Evolutionary conservation across 2,888 invertebrate species (phyloP), one percentile per base, ranked within the genome.

Genomic region (Oxystoma pomonae): DNA sequence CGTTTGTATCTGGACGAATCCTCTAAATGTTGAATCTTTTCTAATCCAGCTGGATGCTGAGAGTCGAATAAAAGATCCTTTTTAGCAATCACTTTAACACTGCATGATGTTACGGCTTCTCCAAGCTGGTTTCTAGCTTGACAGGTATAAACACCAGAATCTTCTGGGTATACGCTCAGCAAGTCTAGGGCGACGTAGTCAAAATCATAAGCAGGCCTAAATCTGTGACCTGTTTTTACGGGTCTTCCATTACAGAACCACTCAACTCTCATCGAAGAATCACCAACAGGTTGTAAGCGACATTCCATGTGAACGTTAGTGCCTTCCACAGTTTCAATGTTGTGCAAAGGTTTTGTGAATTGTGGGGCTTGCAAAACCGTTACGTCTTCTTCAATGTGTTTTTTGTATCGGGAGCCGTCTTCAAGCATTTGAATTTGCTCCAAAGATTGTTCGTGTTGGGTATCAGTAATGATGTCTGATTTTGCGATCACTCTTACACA

Each of bases 221-320:
- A 98, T 69, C 98, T 87, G 76, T 96, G 90, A 69, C 97, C 97
- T 55, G 92, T 92, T 77, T 92, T 93, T 1, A 98, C 88, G 0
- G 97, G 94, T 69, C 89, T 86, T 18, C 96, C 98, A 78, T 99
- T 96, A 64, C 94, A 94, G 78, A 94, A 93, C 99, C 99, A 99
- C 69, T 95, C 96, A 60, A 96, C 91, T 77, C 87, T 89, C 94
- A 96, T 94, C 3, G 90, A 88, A n/a, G 91, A 87, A 79, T 96
- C 95, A 19, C 94, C 94, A 57, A 95, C 91, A 1, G 95, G 95
- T 77, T 94, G 93, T 64, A 96, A 83, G 65, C 95, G 88, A 75
- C 94, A 94, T 81, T 96, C 96, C 77, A 96, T 85, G 76, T 96
- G 96, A 12, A 96, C 91, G 75, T 96, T 95, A 0, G 93, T 93